Base-by-base conservation (phyloP, 1,140 invertebrate species). In the Laupala kohalensis region DNA sequence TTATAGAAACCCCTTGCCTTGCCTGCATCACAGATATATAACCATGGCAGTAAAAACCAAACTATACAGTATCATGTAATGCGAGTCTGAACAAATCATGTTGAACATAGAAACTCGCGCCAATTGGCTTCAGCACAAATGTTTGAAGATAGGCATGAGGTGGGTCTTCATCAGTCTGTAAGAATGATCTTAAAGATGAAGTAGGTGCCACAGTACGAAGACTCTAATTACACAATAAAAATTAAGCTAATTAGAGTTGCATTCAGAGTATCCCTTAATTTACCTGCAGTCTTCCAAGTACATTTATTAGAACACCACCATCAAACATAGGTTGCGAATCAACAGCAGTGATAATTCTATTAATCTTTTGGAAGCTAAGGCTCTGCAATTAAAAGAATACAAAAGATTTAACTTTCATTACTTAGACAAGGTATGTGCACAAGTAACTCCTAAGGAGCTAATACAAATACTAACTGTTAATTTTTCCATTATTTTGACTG, bases 271-370 rank as follows among this genome's bases (percentile, higher is more conserved):
- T n/a, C n/a, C n/a, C n/a, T n/a, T n/a, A 12, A 13, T 67, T 65
- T 85, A 96, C 94, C 89, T 97, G 91, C 77, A 97, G 84, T 83
- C 94, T 90, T 77, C 95, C 95, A 73, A 97, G 84, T 53, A 97
- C 95, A 85, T 93, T 94, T 75, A 97, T 94, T 79, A 97, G 81
- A 73, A 97, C 90, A 72, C 95, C 94, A 64, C 95, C 95, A 84
- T 97, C 95, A 78, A 94, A 95, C 87, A 93, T 97, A 63, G 95
- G 95, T 82, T 97, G 95, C 72, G 92, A 94, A 81, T 97, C 95
- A 65, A 96, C 89, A n/a, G 92, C 89, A 71, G 95, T 96, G 79
- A 97, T 91, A 78, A 91, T 86, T 82, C 95, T 89, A 79, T 88
- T 89, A 76, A 97, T 97, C 84, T 95, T 95, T 87, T 95, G 92